Base-by-base conservation (phyloP, 2,888 invertebrate genomes). In the Anthrax anthrax region DNA sequence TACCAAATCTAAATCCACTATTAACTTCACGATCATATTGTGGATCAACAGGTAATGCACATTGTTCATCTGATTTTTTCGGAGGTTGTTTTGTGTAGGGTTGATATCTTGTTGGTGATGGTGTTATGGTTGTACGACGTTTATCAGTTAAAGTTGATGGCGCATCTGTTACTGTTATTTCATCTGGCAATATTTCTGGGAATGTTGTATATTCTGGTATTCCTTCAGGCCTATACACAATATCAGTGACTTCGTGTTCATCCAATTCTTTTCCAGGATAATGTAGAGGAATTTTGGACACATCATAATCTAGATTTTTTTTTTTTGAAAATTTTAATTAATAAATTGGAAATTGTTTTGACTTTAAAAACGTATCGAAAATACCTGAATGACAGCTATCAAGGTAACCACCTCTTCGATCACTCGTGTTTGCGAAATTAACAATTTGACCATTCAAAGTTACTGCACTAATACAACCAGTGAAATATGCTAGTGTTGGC, bases 381-480 rank as follows among this genome's bases (percentile, higher is more conserved):
- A 63, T 59, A 51, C 66, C 63, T 16, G 57, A 54, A 0, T 73
- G 67, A 57, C 81, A 81, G 49, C 72, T 75, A 37, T 79, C 79
- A 10, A 82, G 64, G 42, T 74, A 70, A 40, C 77, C 79, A 42
- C 73, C 70, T 32, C 70, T 69, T 51, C 72, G 72, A 51, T 81
- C 77, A 0, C 74, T 75, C 2, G 78, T 72, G 53, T 78, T 76
- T 1, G 84, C 85, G 63, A 88, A 86, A 62, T 88, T 86, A 42
- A 87, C 72, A 43, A 81, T 78, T 47, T 77, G 74, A 2, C 85
- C 86, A 61, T 95, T 92, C 44, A 95, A 70, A 0, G 89, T 90
- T 1, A 89, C 84, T 64, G 97, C 96, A 1, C 88, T 90, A 39
- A 98, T 81, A 66, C 97, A 97, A 2, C 97, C 97, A 23, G 76